A percentile compares a stretch with the other conserved stretches of the same genome.
These are phyloP conservation scores for Dromas ardeola DNA, from an alignment of 2,113 vertebrate species.

Conservation along the genomic window DNA sequence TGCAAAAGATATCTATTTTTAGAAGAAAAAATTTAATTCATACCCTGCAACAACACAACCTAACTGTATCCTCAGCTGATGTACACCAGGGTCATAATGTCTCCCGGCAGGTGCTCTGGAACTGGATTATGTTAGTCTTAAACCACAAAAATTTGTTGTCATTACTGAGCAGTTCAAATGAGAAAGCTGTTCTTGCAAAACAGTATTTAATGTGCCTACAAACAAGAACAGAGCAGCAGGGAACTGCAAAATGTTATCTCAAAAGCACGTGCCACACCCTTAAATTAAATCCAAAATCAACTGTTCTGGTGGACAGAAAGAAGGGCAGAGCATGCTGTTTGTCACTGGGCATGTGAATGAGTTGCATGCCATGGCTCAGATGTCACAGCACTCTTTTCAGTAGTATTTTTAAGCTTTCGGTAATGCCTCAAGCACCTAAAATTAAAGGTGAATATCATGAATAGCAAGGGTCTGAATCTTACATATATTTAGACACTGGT, in stretches of 20 bases:
- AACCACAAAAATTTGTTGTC: background rate
- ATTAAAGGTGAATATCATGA: background rate
- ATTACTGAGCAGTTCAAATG: background rate
- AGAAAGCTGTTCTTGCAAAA: background rate
- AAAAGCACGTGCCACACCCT: conserved; percentile 1
- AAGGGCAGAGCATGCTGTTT: background rate
- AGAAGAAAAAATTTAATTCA: background rate
- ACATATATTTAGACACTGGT: background rate
- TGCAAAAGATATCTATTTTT: background rate
- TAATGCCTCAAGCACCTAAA: conserved; percentile 2
- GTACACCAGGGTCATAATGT: background rate
- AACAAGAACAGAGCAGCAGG: conserved; percentile 14
- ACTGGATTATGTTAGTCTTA: background rate
- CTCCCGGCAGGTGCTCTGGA: background rate
- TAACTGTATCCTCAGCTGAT: background rate
- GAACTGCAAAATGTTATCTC: conserved; percentile 21
- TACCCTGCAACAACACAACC: background rate
- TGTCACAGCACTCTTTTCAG: conserved; percentile 14
- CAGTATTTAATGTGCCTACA: background rate
- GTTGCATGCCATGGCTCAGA: background rate
- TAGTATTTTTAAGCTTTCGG: background rate
- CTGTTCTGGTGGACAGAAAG: background rate
- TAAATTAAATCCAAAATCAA: conserved; percentile 31
- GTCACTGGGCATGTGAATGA: background rate
- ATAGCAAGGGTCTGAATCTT: background rate